Base-by-base conservation (phyloP, 2,797 vertebrate species). In the Decapterus maruadsi region DNA sequence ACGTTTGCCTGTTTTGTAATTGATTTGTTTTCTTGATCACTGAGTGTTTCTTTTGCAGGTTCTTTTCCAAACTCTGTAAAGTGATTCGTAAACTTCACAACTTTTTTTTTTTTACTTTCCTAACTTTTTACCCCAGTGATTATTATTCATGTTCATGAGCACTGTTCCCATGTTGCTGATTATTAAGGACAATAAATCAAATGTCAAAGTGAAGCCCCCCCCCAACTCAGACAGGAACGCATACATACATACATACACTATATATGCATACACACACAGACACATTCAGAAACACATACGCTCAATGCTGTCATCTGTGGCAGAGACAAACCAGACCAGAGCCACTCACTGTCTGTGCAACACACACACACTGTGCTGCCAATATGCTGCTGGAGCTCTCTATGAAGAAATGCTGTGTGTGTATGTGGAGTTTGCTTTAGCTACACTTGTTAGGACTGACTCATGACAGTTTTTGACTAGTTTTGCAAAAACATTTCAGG, bases 281-380 rank as follows among this genome's bases (percentile, higher is more conserved):
- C 45, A 70, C 53, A 66, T 14, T 63, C 68, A 79, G 67, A 71
- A 72, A 87, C 68, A 68, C 72, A 84, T 55, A 29, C 85, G 78
- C 70, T 85, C 76, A 51, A 53, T 40, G 72, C 84, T 88, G 89
- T 85, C 84, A 83, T 87, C 59, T 76, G 65, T 88, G 80, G 74
- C 84, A 91, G 87, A 89, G 72, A 83, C 62, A 89, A 87, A 83
- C 80, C 90, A 90, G 87, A 91, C 87, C 63, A 81, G 55, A 80
- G 72, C 63, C 68, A 62, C 79, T 75, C 70, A 67, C 67, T 75
- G 72, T 79, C 66, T 80, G 59, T 64, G 70, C 66, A 77, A 73
- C 38, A 38, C 38, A 38, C 38, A 67, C 64, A 73, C 69, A 76
- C 16, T 31, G 50, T 78, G 58, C 79, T 87, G 75, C 83, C 78